Evolutionary conservation across 2,888 invertebrate genomes (phyloP).

Genomic region (Acrocera orbiculus): DNA sequence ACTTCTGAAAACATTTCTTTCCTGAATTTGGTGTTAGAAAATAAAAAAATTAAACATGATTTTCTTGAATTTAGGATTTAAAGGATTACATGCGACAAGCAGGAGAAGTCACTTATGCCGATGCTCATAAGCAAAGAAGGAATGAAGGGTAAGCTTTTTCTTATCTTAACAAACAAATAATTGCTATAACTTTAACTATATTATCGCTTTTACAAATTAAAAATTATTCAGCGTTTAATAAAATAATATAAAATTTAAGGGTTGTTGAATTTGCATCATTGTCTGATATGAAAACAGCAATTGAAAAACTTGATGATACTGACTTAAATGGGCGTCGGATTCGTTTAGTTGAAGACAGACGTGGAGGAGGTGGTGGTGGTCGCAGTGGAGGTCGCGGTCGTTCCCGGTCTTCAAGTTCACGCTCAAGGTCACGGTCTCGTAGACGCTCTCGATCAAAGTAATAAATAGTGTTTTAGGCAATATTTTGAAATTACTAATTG

Average conservation of each 20-base stretch:
- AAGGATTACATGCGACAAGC: constrained; percentile 99
- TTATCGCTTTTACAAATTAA: too few species aligned
- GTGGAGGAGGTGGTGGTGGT: constrained; percentile 37
- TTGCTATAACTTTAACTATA: too few species aligned
- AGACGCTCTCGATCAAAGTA: constrained; percentile 37
- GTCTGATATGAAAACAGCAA: constrained; percentile 89
- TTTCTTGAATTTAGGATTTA: constrained; percentile 71
- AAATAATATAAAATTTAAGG: too few species aligned
- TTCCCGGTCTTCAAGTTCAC: constrained; percentile 53
- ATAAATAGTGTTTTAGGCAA: too few species aligned
- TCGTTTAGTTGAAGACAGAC: constrained; percentile 74
- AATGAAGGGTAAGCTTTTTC: constrained; percentile 66
- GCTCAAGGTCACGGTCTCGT: constrained; percentile 50
- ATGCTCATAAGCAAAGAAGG: constrained; percentile 85
- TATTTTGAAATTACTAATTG: too few species aligned
- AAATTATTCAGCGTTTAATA: too few species aligned
- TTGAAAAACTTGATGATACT: constrained; percentile 91
- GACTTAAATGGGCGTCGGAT: constrained; percentile 92
- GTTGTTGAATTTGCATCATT: constrained; percentile 93
- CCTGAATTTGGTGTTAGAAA: too few species aligned
- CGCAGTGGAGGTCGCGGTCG: constrained; percentile 45
- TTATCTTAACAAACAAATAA: too few species aligned
- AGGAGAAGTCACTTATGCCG: constrained; percentile 98
- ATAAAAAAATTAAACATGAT: too few species aligned
- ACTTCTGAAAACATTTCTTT: too few species aligned